phyloP scores from a whole-genome alignment of 2,797 vertebrate species.

The Spheniscus humboldti region DNA sequence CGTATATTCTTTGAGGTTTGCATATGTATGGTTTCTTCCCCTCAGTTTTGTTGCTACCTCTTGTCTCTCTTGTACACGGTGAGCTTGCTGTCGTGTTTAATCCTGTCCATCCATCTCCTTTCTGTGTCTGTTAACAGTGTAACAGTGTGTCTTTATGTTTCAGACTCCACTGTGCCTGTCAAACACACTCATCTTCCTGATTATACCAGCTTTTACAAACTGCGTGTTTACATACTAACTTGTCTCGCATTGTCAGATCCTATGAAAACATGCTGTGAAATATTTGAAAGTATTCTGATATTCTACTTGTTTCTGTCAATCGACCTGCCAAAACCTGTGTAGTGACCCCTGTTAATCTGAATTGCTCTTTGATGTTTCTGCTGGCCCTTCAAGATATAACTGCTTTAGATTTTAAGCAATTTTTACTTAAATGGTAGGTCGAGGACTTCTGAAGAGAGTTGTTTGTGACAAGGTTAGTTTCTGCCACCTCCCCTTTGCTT shows the following conservation, averaged over 20 bases:
- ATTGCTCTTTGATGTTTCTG: neutral
- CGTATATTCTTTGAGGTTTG: neutral
- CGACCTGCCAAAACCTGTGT: neutral
- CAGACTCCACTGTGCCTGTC: conserved; percentile 2
- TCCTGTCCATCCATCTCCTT: neutral
- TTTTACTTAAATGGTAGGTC: neutral
- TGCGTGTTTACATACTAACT: neutral
- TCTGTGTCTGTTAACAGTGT: neutral
- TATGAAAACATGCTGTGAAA: neutral
- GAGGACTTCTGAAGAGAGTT: neutral
- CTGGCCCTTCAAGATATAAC: neutral
- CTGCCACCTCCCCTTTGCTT: neutral
- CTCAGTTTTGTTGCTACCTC: neutral
- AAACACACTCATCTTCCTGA: neutral
- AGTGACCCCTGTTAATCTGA: neutral
- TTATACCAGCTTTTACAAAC: neutral
- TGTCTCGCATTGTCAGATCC: neutral
- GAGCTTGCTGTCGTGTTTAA: neutral
- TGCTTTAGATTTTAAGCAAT: neutral
- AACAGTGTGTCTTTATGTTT: neutral
- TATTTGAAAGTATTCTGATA: neutral
- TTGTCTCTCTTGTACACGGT: neutral
- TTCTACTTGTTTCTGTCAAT: neutral
- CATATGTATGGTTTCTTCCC: neutral
- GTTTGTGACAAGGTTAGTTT: neutral